These are phyloP conservation scores for Sebastes trivittatus DNA, from an alignment of 2,797 vertebrate genomes.

Conservation along the genomic window DNA sequence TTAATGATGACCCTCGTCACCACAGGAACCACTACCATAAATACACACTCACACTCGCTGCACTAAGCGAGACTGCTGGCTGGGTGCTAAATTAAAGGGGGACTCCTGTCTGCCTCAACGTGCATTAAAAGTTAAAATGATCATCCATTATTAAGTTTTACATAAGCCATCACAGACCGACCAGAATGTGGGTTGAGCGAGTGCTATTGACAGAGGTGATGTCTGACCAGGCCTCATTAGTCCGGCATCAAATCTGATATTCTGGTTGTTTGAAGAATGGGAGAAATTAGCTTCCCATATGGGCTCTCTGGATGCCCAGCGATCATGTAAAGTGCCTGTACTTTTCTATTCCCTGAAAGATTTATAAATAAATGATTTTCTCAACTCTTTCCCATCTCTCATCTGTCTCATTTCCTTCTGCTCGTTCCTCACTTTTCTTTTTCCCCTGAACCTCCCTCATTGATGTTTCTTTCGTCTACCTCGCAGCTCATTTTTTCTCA, in stretches of 20 bases:
- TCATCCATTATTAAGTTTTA: constrained; percentile 78
- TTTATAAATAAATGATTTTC: constrained; percentile 68
- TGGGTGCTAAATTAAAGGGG: constrained; percentile 73
- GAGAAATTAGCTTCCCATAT: constrained; percentile 33
- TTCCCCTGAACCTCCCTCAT: neutral
- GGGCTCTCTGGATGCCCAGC: constrained; percentile 19
- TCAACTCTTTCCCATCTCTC: constrained; percentile 56
- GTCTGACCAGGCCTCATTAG: constrained; percentile 61
- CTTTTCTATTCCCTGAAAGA: constrained; percentile 37
- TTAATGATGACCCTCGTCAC: constrained; percentile 50
- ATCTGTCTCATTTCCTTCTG: constrained; percentile 69
- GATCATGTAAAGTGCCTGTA: constrained; percentile 64
- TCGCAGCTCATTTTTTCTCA: constrained; percentile 7
- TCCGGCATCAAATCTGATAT: constrained; percentile 50
- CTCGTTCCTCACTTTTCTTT: constrained; percentile 24
- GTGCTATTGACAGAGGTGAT: constrained; percentile 51
- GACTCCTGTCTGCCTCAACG: constrained; percentile 58
- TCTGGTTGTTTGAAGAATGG: constrained; percentile 39
- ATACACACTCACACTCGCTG: constrained; percentile 34
- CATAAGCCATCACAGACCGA: constrained; percentile 56
- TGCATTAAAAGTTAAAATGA: constrained; percentile 77
- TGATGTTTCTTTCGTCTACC: constrained; percentile 19
- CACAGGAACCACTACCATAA: constrained; percentile 35
- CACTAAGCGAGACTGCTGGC: constrained; percentile 42
- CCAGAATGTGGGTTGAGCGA: constrained; percentile 39